A percentile compares a stretch with the other conserved stretches of the same genome.
Evolutionary conservation across 2,113 vertebrate species (phyloP).

Genomic region (Saccopteryx leptura): DNA sequence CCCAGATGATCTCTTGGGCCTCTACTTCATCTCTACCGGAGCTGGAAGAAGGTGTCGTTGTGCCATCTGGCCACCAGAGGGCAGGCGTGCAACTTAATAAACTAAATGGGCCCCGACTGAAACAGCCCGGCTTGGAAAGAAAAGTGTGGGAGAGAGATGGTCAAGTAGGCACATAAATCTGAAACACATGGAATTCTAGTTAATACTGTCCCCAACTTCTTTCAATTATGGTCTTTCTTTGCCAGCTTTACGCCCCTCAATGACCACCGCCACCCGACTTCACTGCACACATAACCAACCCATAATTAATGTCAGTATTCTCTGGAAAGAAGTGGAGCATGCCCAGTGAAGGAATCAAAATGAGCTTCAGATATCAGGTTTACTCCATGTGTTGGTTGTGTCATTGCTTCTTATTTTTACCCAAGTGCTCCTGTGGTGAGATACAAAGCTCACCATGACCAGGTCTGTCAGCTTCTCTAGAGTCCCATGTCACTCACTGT

Average conservation of each 20-base stretch:
- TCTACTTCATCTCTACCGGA: neutral
- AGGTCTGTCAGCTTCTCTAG: neutral
- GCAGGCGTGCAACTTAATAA: conserved; percentile 34
- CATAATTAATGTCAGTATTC: neutral
- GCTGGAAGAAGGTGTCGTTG: neutral
- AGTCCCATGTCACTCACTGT: neutral
- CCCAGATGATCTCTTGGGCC: neutral
- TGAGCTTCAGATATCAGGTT: neutral
- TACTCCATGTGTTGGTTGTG: neutral
- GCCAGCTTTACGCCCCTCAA: neutral
- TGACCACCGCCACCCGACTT: neutral
- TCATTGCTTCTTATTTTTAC: neutral
- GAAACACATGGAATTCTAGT: neutral
- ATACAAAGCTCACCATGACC: neutral
- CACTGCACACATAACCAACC: neutral
- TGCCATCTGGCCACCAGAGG: conserved; percentile 59
- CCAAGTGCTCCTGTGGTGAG: neutral
- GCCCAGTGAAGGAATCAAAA: neutral
- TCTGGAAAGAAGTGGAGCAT: neutral
- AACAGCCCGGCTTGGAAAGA: too few species aligned
- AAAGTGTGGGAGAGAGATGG: neutral
- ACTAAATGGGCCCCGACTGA: neutral
- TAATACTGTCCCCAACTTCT: neutral
- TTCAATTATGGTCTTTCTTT: neutral
- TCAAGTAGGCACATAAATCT: neutral